Evolutionary conservation across 2,113 vertebrate genomes (phyloP).

Genomic region (Scomber colias): DNA sequence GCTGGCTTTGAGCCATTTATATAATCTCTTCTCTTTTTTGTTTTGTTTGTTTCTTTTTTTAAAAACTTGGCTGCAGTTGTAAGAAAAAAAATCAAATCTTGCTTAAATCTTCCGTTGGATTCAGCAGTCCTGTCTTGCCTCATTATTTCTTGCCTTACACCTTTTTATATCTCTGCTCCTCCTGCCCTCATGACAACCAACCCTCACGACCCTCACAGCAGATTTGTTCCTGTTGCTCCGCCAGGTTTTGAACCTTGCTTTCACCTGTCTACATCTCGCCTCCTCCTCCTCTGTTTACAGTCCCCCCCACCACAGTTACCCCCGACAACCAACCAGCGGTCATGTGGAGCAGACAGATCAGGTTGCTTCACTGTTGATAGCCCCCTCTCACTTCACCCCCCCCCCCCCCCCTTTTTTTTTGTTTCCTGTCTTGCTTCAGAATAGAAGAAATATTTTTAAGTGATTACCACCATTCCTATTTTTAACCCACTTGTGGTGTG

Average conservation of each 20-base stretch:
- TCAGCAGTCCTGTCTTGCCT: slow-evolving; percentile 33
- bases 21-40: not conserved
- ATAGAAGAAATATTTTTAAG: slow-evolving; percentile 1
- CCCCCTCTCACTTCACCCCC: too few relatives aligned
- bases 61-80: slow-evolving; percentile 2
- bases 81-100: not conserved
- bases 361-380: slow-evolving; percentile 17
- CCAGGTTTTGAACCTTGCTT: slow-evolving; percentile 6
- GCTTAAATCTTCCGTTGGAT: slow-evolving; percentile 19
- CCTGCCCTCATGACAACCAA: not conserved
- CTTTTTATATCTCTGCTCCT: not conserved
- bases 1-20: slow-evolving; percentile 12
- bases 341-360: slow-evolving; percentile 30
- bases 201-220: slow-evolving; percentile 15
- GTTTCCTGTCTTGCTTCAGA: too few relatives aligned
- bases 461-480: not conserved
- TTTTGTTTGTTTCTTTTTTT: too few relatives aligned
- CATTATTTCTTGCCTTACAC: slow-evolving; percentile 1
- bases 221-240: slow-evolving; percentile 28
- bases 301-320: slow-evolving; percentile 27
- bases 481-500: not conserved
- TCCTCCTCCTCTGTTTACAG: slow-evolving; percentile 20
- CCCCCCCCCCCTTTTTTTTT: too few relatives aligned
- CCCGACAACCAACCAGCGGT: slow-evolving; percentile 5
- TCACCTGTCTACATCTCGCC: not conserved